phyloP scores from a whole-genome alignment of 2,113 vertebrate species.

The Chlamydotis undulata region DNA sequence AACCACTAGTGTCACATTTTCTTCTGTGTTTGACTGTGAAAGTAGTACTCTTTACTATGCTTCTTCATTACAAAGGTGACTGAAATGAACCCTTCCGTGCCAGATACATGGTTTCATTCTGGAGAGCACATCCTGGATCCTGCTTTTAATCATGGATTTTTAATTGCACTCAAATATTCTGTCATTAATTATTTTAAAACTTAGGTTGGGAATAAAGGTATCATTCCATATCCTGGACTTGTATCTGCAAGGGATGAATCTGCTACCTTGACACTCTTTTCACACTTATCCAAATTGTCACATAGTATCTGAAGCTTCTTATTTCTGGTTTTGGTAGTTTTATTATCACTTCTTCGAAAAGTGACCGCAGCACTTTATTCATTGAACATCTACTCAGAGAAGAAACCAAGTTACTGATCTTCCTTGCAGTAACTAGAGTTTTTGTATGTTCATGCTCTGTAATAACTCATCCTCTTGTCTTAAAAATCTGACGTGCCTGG shows the following conservation, averaged over 20 bases:
- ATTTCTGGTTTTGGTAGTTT: not conserved
- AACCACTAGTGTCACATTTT: not conserved
- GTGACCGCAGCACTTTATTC: not conserved
- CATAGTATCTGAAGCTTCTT: not conserved
- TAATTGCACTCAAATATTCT: not conserved
- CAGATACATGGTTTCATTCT: not conserved
- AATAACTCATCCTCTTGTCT: not conserved
- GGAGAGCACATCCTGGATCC: not conserved
- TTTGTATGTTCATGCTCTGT: not conserved
- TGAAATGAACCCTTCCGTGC: not conserved
- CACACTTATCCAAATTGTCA: not conserved
- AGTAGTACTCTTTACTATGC: not conserved
- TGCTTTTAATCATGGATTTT: not conserved
- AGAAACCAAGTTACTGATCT: not conserved
- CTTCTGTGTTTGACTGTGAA: not conserved
- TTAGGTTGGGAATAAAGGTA: not conserved
- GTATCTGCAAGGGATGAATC: not conserved
- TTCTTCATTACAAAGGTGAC: not conserved
- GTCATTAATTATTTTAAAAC: not conserved
- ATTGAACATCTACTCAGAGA: not conserved
- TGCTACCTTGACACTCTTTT: not conserved
- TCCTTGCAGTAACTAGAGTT: not conserved
- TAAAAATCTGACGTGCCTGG: not conserved
- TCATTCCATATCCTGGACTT: not conserved
- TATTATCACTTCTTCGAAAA: not conserved